Evolutionary conservation across 1,140 invertebrate species (phyloP).

Genomic region (Bicyclus anynana): DNA sequence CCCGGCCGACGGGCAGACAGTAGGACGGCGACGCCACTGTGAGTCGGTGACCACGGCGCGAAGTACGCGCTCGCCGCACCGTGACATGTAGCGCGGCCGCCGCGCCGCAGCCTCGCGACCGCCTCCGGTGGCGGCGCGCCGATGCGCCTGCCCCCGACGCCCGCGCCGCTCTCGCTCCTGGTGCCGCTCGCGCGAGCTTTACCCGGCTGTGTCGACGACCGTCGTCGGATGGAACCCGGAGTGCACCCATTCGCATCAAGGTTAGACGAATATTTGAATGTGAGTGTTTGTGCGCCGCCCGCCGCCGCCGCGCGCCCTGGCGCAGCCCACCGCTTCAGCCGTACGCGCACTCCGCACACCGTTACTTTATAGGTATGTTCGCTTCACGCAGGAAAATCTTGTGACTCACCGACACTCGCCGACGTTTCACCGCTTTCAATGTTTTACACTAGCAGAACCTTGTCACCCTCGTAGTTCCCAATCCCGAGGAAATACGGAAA

Average conservation of each 20-base stretch:
- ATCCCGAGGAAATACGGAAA: too few species aligned
- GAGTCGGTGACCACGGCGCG: constrained; percentile 70
- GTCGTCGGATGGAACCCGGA: constrained; percentile 72
- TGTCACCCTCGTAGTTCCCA: too few species aligned
- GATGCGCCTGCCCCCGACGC: constrained; percentile 40
- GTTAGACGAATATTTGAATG: constrained; percentile 70
- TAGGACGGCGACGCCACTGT: constrained; percentile 72
- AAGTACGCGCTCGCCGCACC: constrained; percentile 61
- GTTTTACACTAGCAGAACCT: too few species aligned
- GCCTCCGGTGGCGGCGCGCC: constrained; percentile 67
- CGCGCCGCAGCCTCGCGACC: constrained; percentile 66
- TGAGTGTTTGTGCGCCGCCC: constrained; percentile 67
- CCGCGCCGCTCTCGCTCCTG: constrained; percentile 40
- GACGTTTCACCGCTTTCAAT: too few species aligned
- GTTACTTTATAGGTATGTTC: constrained; percentile 57
- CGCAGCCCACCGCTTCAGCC: constrained; percentile 53
- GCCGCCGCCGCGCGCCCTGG: constrained; percentile 50
- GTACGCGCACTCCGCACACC: constrained; percentile 43
- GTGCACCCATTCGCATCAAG: constrained; percentile 52
- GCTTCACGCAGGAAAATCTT: constrained; percentile 40
- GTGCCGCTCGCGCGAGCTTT: constrained; percentile 58
- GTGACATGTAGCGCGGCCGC: constrained; percentile 71
- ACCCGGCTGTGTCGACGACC: constrained; percentile 63
- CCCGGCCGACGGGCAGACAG: constrained; percentile 66
- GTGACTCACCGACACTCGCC: constrained; percentile 63